A percentile compares a stretch with the other conserved stretches of the same genome.
Conservation (phyloP, 2,888 invertebrate genomes). For the Molorchus minor region DNA sequence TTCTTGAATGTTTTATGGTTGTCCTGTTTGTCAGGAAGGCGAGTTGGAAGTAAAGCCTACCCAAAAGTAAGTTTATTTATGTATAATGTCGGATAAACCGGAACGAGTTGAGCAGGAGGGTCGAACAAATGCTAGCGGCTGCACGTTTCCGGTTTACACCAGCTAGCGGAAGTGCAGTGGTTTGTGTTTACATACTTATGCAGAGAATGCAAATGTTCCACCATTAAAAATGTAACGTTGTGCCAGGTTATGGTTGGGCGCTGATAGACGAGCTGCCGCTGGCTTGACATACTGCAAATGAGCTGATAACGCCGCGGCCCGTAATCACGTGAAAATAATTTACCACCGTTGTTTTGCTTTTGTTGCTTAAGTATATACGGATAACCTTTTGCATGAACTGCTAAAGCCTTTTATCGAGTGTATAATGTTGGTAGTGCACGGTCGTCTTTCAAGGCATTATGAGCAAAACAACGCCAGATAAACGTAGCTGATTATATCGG, state of each 20-base stretch:
- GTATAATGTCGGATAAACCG: slow-evolving; percentile 6
- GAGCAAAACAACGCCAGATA: too few species aligned
- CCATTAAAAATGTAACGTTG: slow-evolving; percentile 57
- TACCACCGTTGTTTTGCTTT: slow-evolving; percentile 19
- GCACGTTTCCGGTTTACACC: slow-evolving; percentile 56
- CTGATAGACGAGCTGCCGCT: slow-evolving; percentile 25
- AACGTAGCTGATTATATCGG: too few species aligned
- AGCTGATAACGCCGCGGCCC: slow-evolving; percentile 24
- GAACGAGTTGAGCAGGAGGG: slow-evolving; percentile 24
- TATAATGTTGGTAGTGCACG: slow-evolving; percentile 8
- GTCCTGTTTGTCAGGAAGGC: too few species aligned
- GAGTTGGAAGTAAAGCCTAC: too few species aligned
- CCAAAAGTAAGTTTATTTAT: slow-evolving; percentile 26
- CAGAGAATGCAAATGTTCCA: slow-evolving; percentile 53
- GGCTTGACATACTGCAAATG: slow-evolving; percentile 29
- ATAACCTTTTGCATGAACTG: slow-evolving; percentile 25
- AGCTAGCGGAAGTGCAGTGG: slow-evolving; percentile 56
- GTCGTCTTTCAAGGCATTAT: too few species aligned
- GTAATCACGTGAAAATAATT: slow-evolving; percentile 32
- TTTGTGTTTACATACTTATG: slow-evolving; percentile 57
- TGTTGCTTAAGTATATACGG: slow-evolving; percentile 11
- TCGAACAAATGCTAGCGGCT: slow-evolving; percentile 52
- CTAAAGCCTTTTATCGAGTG: slow-evolving; percentile 16
- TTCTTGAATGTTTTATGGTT: too few species aligned
- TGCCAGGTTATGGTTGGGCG: slow-evolving; percentile 51